Evolutionary conservation across 1,140 invertebrate species (phyloP).

Genomic region (Drusus annulatus): DNA sequence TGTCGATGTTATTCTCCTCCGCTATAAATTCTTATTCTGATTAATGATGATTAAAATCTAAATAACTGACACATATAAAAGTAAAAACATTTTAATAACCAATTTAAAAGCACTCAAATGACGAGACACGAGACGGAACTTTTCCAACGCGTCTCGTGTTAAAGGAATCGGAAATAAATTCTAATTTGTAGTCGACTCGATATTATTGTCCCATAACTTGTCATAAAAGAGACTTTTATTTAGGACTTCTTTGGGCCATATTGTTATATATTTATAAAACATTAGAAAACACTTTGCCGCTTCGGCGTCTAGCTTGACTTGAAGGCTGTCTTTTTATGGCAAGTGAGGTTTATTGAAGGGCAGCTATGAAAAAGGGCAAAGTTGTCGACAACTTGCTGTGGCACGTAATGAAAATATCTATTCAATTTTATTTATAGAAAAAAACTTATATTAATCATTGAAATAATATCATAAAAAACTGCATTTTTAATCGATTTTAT

Average conservation of each 20-base stretch:
- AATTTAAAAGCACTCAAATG: slow-evolving; percentile 28
- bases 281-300: slow-evolving; percentile 50
- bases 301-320: not conserved
- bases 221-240: slow-evolving; percentile 47
- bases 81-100: slow-evolving; percentile 1
- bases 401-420: too few species aligned
- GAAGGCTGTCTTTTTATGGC: not conserved
- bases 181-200: slow-evolving; percentile 21
- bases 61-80: not conserved
- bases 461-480: too few species aligned
- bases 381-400: too few species aligned
- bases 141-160: slow-evolving; percentile 27
- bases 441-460: too few species aligned
- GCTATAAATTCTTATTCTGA: not conserved
- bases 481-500: too few species aligned
- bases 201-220: slow-evolving; percentile 43
- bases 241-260: not conserved
- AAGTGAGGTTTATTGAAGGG: not conserved
- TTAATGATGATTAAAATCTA: slow-evolving; percentile 5
- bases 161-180: slow-evolving; percentile 43
- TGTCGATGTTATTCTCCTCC: too few species aligned
- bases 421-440: too few species aligned
- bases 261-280: slow-evolving; percentile 48
- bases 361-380: too few species aligned
- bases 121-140: not conserved